Percentiles rank a stretch among this genome's conserved stretches.
phyloP scores from a whole-genome alignment of 2,888 invertebrate species.

The Vannuccia rotundouncinata region DNA sequence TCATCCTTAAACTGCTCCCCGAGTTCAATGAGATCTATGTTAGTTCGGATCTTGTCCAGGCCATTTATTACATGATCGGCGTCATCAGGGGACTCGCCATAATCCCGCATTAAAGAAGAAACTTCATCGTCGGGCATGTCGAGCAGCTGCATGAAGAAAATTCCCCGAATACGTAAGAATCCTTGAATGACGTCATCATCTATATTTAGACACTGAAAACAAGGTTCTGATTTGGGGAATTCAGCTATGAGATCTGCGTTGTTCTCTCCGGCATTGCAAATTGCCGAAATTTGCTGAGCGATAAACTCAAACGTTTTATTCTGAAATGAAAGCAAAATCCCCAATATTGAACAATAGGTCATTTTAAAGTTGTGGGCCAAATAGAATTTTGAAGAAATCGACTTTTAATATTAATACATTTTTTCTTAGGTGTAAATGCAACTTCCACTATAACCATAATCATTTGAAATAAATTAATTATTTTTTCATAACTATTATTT shows the following conservation, averaged over 20 bases:
- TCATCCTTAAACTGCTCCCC: conserved; percentile 7
- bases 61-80: background rate
- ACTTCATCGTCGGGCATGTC: conserved; percentile 31
- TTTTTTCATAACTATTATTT: no score
- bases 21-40: background rate
- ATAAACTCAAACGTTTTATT: conserved; percentile 39
- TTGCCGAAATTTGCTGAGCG: conserved; percentile 35
- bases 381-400: no score
- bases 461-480: no score
- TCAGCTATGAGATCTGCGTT: conserved; percentile 17
- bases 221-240: conserved; percentile 38
- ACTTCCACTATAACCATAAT: no score
- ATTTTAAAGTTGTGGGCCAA: no score
- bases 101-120: background rate
- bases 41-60: background rate
- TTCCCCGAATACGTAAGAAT: conserved; percentile 17
- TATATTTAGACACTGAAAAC: conserved; percentile 36
- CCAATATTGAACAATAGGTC: no score
- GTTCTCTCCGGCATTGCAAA: conserved; percentile 34
- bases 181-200: conserved; percentile 36
- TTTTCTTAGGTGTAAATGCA: no score
- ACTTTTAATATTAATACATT: no score
- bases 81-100: background rate
- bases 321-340: no score
- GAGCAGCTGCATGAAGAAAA: conserved; percentile 8